Evolutionary conservation across 2,113 vertebrate species (phyloP), one percentile per base, ranked within the genome.

Genomic region (Misgurnus anguillicaudatus): DNA sequence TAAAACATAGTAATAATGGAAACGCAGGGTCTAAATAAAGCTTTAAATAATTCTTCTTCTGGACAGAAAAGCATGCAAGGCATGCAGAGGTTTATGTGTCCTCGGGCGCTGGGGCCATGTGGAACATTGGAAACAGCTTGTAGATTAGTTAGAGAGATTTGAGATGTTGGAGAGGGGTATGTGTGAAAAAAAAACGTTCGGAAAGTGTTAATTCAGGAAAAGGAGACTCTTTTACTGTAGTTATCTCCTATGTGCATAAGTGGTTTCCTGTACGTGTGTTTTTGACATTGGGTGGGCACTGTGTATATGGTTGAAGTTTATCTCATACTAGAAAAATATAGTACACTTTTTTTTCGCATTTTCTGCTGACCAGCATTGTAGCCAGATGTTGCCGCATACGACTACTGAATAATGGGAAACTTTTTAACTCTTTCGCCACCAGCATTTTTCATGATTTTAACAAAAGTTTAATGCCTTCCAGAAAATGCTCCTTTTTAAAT

Each of bases 71-170:
- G 73, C 36, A 78, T 79, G 73, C 71, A 61, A 48, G 67, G 60
- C 67, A 70, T 19, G 65, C 62, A 17, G 79, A 79, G 82, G 75
- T 83, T 87, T 87, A 84, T 76, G 68, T 82, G 65, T 68, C 72
- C 16, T 64, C 39, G 75, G 58, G 58, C 69, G 24, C 63, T 68
- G 39, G 51, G 58, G 68, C 63, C 63, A 36, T 39, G 78, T 74
- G 76, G 85, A 85, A 86, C 77, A 86, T 86, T 89, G 72, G 79
- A 80, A 90, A 82, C 78, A 86, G 86, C 79, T 84, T 82, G 39
- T 67, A 31, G 69, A 31, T 31, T 60, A 66, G 38, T 76, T 6
- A 64, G 38, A 65, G 72, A 38, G 42, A 60, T 66, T 80, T 74
- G 81, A 19, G 38, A 73, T 39, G 14, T 67, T 58, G 31, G 63